phyloP scores from a whole-genome alignment of 2,797 vertebrate species.

The Ceyx erithaca region DNA sequence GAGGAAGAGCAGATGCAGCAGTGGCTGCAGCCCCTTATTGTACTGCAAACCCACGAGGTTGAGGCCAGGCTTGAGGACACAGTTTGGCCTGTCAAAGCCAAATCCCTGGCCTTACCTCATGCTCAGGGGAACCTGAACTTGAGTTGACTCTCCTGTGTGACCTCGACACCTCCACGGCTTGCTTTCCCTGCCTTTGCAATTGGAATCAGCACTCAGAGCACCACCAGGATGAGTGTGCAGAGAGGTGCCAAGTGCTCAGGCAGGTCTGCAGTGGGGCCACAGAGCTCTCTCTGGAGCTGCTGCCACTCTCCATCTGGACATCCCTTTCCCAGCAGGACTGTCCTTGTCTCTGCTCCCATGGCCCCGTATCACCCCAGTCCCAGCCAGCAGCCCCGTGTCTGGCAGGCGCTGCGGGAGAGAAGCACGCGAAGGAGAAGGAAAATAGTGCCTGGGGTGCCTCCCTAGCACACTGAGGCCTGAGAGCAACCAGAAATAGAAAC shows the following conservation, averaged over 20 bases:
- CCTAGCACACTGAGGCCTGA: background rate
- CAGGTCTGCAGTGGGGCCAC: rapidly evolving
- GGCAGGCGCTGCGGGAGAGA: background rate
- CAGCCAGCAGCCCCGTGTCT: rapidly evolving
- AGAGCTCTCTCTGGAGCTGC: background rate
- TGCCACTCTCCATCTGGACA: background rate
- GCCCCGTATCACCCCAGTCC: background rate
- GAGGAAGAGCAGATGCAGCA: background rate
- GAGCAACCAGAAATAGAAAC: constrained; percentile 56
- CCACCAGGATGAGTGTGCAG: rapidly evolving
- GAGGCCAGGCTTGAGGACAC: background rate
- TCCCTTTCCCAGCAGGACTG: background rate
- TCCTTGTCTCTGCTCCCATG: background rate
- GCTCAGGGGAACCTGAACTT: background rate
- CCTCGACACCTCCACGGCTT: background rate
- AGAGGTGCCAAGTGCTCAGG: background rate
- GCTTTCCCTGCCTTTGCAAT: background rate
- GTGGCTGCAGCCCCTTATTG: background rate
- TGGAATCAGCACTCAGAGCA: background rate
- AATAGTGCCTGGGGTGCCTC: background rate
- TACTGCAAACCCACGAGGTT: rapidly evolving
- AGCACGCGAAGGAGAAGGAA: background rate
- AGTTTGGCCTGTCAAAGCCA: background rate
- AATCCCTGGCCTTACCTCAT: background rate
- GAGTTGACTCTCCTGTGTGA: rapidly evolving